phyloP scores from a whole-genome alignment of 2,888 invertebrate genomes.

The Pyrocoelia pectoralis region DNA sequence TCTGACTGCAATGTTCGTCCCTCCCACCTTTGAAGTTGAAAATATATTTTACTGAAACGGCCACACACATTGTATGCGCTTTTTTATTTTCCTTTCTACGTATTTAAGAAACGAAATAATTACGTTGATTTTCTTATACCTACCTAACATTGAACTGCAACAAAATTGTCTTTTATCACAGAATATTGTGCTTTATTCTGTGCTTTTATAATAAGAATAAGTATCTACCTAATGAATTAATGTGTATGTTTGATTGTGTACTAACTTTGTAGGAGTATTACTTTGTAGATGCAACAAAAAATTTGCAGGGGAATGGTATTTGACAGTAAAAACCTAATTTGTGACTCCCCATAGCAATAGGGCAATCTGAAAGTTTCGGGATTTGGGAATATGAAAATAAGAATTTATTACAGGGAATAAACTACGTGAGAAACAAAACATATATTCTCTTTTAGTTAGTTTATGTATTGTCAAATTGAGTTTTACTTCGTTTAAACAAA shows the following conservation, averaged over 20 bases:
- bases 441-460: slow-evolving; percentile 21
- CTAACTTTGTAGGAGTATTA: too few relatives aligned
- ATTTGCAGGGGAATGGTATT: slow-evolving; percentile 39
- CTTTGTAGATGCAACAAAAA: background rate
- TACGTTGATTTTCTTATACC: slow-evolving; percentile 20
- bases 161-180: too few relatives aligned
- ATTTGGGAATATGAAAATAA: slow-evolving; percentile 50
- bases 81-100: slow-evolving; percentile 27
- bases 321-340: slow-evolving; percentile 53
- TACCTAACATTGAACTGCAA: background rate
- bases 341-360: slow-evolving; percentile 46
- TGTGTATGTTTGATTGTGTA: too few relatives aligned
- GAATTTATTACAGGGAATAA: slow-evolving; percentile 40
- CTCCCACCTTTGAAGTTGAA: slow-evolving; percentile 46
- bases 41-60: slow-evolving; percentile 52
- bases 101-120: background rate
- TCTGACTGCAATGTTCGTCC: slow-evolving; percentile 46
- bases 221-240: background rate
- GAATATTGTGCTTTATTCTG: too few relatives aligned
- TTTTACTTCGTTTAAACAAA: slow-evolving; percentile 5
- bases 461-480: slow-evolving; percentile 17
- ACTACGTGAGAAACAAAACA: slow-evolving; percentile 37
- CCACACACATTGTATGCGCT: slow-evolving; percentile 45
- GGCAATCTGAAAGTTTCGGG: slow-evolving; percentile 44
- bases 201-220: background rate